These are phyloP conservation scores for Megalops cyprinoides DNA, from an alignment of 2,797 vertebrate genomes.

Conservation along the genomic window DNA sequence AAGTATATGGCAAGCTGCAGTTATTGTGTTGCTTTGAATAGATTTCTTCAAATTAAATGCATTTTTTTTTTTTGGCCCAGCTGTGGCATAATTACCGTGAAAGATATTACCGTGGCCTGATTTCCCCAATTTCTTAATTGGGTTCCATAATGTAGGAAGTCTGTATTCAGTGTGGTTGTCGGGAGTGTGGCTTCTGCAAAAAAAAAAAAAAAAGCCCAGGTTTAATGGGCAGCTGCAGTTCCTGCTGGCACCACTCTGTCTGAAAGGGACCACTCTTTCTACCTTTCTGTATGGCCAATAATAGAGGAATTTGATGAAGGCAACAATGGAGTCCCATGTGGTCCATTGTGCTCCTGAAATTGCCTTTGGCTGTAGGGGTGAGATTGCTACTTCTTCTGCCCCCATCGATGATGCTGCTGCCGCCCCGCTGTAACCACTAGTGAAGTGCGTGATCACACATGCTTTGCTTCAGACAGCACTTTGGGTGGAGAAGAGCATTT, in stretches of 20 bases:
- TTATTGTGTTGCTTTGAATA: not conserved
- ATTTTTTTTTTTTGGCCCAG: not conserved
- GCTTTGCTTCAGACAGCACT: not conserved
- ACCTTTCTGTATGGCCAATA: not conserved
- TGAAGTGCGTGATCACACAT: not conserved
- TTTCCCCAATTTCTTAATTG: not conserved
- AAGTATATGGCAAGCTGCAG: not conserved
- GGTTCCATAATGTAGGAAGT: not conserved
- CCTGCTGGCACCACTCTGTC: slow-evolving; percentile 16
- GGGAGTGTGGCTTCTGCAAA: no score
- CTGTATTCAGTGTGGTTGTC: not conserved
- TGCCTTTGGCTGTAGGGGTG: no score
- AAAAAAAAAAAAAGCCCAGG: not conserved
- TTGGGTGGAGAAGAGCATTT: not conserved
- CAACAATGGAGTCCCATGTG: slow-evolving; percentile 3
- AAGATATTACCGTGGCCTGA: not conserved
- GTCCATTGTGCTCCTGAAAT: not conserved
- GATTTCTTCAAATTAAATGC: not conserved
- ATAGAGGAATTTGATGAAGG: slow-evolving; percentile 8
- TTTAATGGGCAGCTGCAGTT: slow-evolving; percentile 25
- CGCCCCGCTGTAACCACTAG: not conserved
- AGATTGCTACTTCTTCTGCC: no score
- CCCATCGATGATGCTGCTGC: not conserved
- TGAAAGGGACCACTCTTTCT: not conserved
- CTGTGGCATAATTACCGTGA: no score